phyloP scores from a whole-genome alignment of 2,888 invertebrate species.

The Aleiodes testaceus region DNA sequence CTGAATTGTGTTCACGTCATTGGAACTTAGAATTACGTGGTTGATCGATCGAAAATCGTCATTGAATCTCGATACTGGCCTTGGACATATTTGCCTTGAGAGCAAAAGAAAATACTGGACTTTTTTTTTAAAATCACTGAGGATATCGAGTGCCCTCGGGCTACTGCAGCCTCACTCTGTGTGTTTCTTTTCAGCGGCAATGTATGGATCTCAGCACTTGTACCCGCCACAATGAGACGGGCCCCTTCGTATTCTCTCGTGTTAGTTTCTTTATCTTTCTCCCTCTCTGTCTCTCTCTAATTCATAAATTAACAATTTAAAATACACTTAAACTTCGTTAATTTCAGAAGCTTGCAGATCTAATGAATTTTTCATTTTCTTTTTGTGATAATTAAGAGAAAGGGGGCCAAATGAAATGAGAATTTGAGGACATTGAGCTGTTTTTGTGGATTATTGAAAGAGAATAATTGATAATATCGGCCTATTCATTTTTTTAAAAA shows the following conservation, averaged over 20 bases:
- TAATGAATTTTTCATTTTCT: conserved; percentile 3
- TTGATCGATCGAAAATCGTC: conserved; percentile 36
- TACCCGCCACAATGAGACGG: conserved; percentile 65
- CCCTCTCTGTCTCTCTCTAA: conserved; percentile 47
- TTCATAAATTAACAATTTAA: neutral
- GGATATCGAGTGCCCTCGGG: conserved; percentile 25
- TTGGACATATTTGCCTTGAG: neutral
- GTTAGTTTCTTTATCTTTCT: conserved; percentile 62
- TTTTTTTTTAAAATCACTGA: conserved; percentile 9
- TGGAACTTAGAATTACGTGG: conserved; percentile 1
- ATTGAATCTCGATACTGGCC: conserved; percentile 26
- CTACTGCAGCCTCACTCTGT: conserved; percentile 51
- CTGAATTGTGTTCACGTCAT: neutral
- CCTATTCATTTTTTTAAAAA: conserved; percentile 35
- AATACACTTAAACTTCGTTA: conserved; percentile 17
- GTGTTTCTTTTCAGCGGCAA: conserved; percentile 70
- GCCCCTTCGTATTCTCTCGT: conserved; percentile 51
- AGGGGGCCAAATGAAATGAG: neutral
- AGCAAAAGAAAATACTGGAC: neutral
- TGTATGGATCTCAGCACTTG: conserved; percentile 69
- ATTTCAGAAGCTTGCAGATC: conserved; percentile 21
- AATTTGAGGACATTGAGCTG: neutral
- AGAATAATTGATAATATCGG: conserved; percentile 44
- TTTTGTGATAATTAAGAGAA: conserved; percentile 6
- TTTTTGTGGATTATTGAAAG: conserved; percentile 26